These are phyloP conservation scores for Aramus guarauna DNA, from an alignment of 2,113 vertebrate genomes.

Conservation along the genomic window DNA sequence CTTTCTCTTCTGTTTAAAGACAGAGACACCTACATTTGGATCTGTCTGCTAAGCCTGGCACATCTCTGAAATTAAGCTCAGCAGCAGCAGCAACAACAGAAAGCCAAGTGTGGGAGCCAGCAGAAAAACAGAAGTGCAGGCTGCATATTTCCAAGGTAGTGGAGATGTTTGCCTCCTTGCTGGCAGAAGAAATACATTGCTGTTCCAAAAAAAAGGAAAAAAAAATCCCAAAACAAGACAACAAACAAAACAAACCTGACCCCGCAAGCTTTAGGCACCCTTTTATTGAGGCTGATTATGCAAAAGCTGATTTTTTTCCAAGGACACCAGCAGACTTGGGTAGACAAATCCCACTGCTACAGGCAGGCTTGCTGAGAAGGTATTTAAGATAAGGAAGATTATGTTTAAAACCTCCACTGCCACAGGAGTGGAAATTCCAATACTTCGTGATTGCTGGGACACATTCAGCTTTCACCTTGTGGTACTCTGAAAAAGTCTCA, in stretches of 20 bases:
- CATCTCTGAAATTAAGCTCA: conserved; percentile 27
- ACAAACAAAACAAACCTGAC: neutral
- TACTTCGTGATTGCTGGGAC: neutral
- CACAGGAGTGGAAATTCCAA: neutral
- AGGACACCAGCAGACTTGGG: neutral
- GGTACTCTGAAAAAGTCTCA: neutral
- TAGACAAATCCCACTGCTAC: neutral
- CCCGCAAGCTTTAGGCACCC: neutral
- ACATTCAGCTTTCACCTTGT: neutral
- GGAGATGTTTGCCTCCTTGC: neutral
- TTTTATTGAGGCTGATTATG: neutral
- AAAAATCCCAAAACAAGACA: neutral
- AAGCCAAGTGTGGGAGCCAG: conserved; percentile 2
- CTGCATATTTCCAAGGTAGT: neutral
- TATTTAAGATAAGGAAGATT: neutral
- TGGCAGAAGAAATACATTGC: neutral
- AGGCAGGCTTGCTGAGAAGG: neutral
- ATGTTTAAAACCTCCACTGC: neutral
- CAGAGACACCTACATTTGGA: neutral
- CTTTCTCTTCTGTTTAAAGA: conserved; percentile 23
- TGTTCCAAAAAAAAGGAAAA: neutral
- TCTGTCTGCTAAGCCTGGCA: neutral
- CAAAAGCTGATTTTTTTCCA: neutral
- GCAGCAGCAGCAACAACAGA: neutral
- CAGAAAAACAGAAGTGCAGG: neutral